Base-by-base conservation (phyloP, 2,888 invertebrate genomes). In the Drosophila macrospina region DNA sequence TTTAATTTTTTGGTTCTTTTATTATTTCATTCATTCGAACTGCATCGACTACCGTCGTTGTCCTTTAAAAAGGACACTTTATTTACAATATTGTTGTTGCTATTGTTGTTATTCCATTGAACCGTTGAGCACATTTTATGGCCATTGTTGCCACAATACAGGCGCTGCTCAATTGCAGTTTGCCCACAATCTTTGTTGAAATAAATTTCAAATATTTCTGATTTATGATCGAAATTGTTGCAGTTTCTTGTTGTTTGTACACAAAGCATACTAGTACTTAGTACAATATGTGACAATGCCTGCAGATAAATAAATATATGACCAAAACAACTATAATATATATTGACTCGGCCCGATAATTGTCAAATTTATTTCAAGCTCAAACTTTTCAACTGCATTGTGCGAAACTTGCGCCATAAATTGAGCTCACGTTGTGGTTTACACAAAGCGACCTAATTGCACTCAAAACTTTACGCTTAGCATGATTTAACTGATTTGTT, bases 131-230 rank as follows among this genome's bases (percentile, higher is more conserved):
- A 66, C 80, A 74, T 67, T 82, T 80, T 80, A 74, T 80, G 72
- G 74, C 67, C 69, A 65, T 72, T 73, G 73, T 54, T 47, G 28
- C 26, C 15, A 37, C 11, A 15, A 30, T n/a, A 52, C 41, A 36
- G 51, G 11, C 37, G 34, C 48, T 39, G 56, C 54, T 26, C 54
- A 48, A 59, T 71, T 76, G 66, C 68, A 56, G 51, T 64, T 67
- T 13, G 52, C 57, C 64, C 44, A 63, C 73, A 82, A 86, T 86
- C 86, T 85, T 80, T 75, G 85, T 70, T 70, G 80, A 86, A 77
- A 85, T 85, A 85, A 85, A 86, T 86, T 82, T 74, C 59, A 60
- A 84, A 83, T 75, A 78, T 79, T 80, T 68, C 47, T 85, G 85
- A 85, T 85, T 85, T 85, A 85, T 80, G 84, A 45, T 47, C 73